Evolutionary conservation across 2,113 vertebrate genomes (phyloP), one percentile per base, ranked within the genome.

Genomic region (Sturnus vulgaris): DNA sequence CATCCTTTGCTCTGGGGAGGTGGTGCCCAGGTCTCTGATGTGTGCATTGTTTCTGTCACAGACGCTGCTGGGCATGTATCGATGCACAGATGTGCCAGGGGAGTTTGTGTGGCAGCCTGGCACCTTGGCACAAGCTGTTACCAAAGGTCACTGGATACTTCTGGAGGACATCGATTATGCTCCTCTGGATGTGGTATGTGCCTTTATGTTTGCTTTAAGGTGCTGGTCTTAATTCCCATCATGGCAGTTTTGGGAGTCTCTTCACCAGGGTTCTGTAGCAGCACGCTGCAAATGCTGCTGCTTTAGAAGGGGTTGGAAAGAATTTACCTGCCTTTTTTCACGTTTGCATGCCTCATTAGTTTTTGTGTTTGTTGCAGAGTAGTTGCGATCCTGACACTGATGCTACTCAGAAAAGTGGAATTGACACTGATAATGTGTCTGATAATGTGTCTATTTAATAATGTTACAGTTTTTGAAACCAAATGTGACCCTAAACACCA

Each of bases 81-180:
- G 99, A 6, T 99, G 99, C 71, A 99, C 99, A 33, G 99, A 99
- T 91, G 95, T 99, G 11, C 99, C 99, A 11, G 99, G 99, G 76
- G 99, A 99, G 97, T 99, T 99, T 94, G 98, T 99, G 9, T 99
- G 99, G 99, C 99, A 99, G 53, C 98, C 99, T 17, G 99, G 99
- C 40, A 98, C 98, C 24, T 91, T 99, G 90, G 99, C 99, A 12
- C 99, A 99, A 94, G 99, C 99, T 15, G 99, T 99, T 4, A 98
- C 98, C 39, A 98, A 98, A 79, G 99, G 99, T 40, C 97, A 98
- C 57, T 99, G 99, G 99, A 98, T 99, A 92, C 98, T 99, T 28
- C 93, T 99, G 91, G 99, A 99, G 73, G 99, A 99, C 93, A 99
- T 99, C 46, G 99, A 99, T 96, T 99, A 99, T 66, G 99, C 99